Evolutionary conservation across 2,888 invertebrate genomes (phyloP).

Genomic region (Nebria salina): DNA sequence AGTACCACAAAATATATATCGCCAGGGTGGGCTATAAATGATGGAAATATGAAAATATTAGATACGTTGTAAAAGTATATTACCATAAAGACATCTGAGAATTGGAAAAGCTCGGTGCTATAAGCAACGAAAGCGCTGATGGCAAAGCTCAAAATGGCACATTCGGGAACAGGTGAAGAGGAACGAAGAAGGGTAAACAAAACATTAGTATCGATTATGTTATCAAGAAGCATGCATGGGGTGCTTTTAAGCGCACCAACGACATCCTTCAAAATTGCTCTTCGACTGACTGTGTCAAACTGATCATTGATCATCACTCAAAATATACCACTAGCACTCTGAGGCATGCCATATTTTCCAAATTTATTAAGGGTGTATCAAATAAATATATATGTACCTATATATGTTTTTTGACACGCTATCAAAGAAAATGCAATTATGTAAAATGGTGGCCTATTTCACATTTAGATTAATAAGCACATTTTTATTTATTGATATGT

Average conservation of each 20-base stretch:
- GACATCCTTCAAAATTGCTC: not conserved
- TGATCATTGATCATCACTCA: no score
- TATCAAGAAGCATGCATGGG: not conserved
- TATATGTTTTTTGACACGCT: no score
- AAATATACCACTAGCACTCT: no score
- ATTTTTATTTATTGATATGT: no score
- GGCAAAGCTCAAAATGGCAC: not conserved
- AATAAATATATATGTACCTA: no score
- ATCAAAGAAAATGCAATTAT: no score
- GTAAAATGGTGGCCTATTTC: no score
- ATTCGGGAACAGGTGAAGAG: slow-evolving; percentile 2
- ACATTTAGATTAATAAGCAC: no score
- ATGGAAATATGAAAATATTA: not conserved
- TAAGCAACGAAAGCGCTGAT: not conserved
- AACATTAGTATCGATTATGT: slow-evolving; percentile 16
- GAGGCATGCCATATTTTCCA: no score
- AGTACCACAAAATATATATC: not conserved
- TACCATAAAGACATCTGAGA: slow-evolving; percentile 2
- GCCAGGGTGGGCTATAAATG: not conserved
- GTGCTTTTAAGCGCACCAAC: not conserved
- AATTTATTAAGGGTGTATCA: no score
- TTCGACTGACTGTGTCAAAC: no score
- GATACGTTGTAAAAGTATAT: slow-evolving; percentile 15
- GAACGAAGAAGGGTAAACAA: not conserved
- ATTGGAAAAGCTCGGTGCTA: not conserved